Percentiles rank a stretch among this genome's conserved stretches.
These are phyloP conservation scores for Chlorospingus semifuscus DNA, from an alignment of 2,797 vertebrate genomes.

Conservation along the genomic window DNA sequence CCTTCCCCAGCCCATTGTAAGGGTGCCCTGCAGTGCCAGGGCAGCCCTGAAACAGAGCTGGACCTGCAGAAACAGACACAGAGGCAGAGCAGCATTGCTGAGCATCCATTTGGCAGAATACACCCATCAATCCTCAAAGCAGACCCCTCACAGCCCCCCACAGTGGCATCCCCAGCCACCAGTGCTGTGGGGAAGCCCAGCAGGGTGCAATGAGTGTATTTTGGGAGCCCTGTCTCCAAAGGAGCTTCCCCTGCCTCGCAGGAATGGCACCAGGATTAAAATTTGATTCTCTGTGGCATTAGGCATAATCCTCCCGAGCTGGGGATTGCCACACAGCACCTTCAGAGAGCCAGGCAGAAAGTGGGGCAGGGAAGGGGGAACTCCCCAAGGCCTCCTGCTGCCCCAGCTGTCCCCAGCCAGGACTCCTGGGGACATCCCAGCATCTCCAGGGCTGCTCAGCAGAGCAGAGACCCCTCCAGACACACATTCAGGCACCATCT, in stretches of 20 bases:
- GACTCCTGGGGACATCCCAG: neutral
- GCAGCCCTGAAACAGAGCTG: neutral
- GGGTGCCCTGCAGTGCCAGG: accelerated
- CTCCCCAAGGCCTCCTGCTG: neutral
- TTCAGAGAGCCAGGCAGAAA: neutral
- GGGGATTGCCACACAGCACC: conserved; percentile 20
- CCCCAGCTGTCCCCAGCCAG: neutral
- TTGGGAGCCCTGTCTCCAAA: neutral
- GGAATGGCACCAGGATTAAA: conserved; percentile 21
- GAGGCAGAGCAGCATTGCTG: neutral
- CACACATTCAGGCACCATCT: neutral
- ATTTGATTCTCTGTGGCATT: conserved; percentile 23
- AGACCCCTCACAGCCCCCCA: neutral
- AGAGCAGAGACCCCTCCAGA: neutral
- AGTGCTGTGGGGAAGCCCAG: accelerated
- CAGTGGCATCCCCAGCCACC: neutral
- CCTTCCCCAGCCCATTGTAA: neutral
- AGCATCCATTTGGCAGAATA: neutral
- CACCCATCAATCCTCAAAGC: neutral
- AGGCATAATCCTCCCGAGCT: conserved; percentile 35
- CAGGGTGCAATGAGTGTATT: accelerated
- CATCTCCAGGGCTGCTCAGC: neutral
- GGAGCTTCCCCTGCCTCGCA: neutral
- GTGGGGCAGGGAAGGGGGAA: conserved; percentile 2
- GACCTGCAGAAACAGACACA: neutral